Percentiles rank a stretch among this genome's conserved stretches.
Evolutionary conservation across 2,888 invertebrate genomes (phyloP).

Genomic region (Temnothorax ravouxi): DNA sequence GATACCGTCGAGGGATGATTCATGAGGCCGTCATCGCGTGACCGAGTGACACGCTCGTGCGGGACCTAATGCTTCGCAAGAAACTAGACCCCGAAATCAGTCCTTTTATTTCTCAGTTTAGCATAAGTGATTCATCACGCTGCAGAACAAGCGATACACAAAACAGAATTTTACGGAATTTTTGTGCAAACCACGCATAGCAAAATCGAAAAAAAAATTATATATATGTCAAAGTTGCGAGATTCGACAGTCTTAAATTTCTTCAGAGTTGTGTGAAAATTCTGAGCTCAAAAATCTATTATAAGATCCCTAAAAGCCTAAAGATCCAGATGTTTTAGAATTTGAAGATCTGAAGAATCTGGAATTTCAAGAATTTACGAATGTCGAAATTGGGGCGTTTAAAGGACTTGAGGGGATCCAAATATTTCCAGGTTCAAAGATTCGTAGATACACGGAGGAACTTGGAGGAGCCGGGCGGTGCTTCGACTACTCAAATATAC

Average conservation of each 20-base stretch:
- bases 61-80: slow-evolving; percentile 22
- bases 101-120: slow-evolving; percentile 31
- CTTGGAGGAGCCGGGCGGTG: neutral
- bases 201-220: neutral
- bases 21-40: slow-evolving; percentile 63
- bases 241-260: neutral
- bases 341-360: neutral
- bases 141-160: neutral
- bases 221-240: neutral
- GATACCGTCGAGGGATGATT: slow-evolving; percentile 54
- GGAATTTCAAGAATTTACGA: neutral
- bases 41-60: slow-evolving; percentile 62
- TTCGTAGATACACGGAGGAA: neutral
- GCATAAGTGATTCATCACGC: slow-evolving; percentile 52
- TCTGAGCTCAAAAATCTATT: neutral
- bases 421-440: slow-evolving; percentile 1
- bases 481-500: slow-evolving; percentile 6
- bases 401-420: neutral
- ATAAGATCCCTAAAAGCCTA: too few relatives aligned
- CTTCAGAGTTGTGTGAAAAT: neutral
- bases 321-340: neutral
- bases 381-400: neutral
- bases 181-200: neutral
- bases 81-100: slow-evolving; percentile 12
- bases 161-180: neutral